Evolutionary conservation across 2,888 invertebrate species (phyloP), one percentile per base, ranked within the genome.

Genomic region (Orgyia antiqua): DNA sequence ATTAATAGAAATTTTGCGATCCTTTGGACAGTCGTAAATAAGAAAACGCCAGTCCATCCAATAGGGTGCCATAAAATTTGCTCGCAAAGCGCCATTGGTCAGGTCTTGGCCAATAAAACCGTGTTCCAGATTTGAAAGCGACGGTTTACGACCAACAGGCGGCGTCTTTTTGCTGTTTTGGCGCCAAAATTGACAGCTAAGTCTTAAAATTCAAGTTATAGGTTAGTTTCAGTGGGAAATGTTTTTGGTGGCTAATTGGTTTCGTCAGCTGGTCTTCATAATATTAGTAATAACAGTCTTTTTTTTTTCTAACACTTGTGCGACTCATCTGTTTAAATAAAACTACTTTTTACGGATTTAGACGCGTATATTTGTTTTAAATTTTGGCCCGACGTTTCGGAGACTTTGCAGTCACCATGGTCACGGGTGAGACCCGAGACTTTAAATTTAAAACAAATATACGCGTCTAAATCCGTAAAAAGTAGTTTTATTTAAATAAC

Each of bases 1-100:
- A 86, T 80, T 84, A 84, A 82, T 84, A 86, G 84, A 83, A 83
- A 76, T 79, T 84, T 86, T 62, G 73, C 70, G 65, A 77, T 77
- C 80, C 82, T 83, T 72, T 75, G 75, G 67, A 68, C 63, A 63
- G 72, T 82, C 84, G 80, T 84, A 83, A 83, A 83, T 74, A 74
- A 73, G 74, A 72, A 67, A 79, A 75, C 74, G 65, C 77, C 62
- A 60, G 58, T 63, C 6, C 67, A 65, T 59, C 82, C 82, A 80
- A 82, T 79, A 71, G 68, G 43, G 38, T 60, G 53, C 67, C 67
- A 68, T 84, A 73, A 84, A 82, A 76, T 77, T 72, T 65, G 72
- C 69, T 72, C 66, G 67, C 59, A 65, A 58, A 53, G 54, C 63
- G 58, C 57, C 68, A 80, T 84, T 83, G 83, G 84, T 65, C 69